Base-by-base conservation (phyloP, 2,113 vertebrate genomes). In the Sinocyclocheilus grahami region DNA sequence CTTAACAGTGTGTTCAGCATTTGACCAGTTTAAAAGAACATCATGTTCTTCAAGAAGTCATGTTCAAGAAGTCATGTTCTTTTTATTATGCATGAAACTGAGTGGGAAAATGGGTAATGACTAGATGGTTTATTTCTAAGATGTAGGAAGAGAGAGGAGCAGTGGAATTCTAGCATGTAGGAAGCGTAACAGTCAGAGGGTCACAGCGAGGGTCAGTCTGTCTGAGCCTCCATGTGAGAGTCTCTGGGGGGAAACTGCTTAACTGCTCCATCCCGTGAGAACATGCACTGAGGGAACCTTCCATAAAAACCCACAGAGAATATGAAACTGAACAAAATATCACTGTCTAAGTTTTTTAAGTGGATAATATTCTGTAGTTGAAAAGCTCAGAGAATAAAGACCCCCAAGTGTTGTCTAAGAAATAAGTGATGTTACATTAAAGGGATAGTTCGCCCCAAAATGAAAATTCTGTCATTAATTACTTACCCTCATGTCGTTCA, bases 141-240 rank as follows among this genome's bases (percentile, higher is more conserved):
- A 65, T 81, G 60, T 81, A 46, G 79, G 79, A 81, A 81, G 79
- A 48, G 60, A 46, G 39, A 11, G 62, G 79, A 81, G 65, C 6
- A 48, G 58, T 14, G 60, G 39, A 81, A 65, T 67, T n/a, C 6
- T 48, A n/a, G 14, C 22, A 30, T 67, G 79, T 67, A 27, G 79
- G 79, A 81, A 48, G 79, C 3, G 4, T 10, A 30, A 20, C 2
- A 67, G 60, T 18, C 18, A 27, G 39, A 46, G 79, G 60, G 60
- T 81, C 79, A 81, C 27, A 27, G n/a, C 4, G 22, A 7, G 60
- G 60, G 39, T 81, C 79, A 48, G 39, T 65, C 37, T 65, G 78
- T 37, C 55, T 81, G 14, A 18, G n/a, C 69, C 69, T 72, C 1
- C 2, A 10, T 74, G 71, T 42, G 37, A 76, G 72, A 24, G 39